Evolutionary conservation across 1,140 invertebrate species (phyloP).

Genomic region (Drosophila watanabei): DNA sequence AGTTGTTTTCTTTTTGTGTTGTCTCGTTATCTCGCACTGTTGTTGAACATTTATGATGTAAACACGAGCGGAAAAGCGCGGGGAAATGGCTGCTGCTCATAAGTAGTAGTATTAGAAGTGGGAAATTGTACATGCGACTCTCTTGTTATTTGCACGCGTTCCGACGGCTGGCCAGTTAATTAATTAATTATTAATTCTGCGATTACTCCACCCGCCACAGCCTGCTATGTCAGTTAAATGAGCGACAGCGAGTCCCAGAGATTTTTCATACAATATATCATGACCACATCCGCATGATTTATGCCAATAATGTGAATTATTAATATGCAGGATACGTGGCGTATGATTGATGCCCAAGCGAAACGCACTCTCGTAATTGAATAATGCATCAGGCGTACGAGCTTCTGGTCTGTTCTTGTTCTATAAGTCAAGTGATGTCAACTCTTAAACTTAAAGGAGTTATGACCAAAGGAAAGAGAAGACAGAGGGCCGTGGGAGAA

Average conservation of each 20-base stretch:
- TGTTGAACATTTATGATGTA: conserved; percentile 56
- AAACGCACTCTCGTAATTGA: conserved; percentile 40
- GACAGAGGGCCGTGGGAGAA: not conserved
- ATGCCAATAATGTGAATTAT: conserved; percentile 62
- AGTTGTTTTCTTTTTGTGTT: conserved; percentile 48
- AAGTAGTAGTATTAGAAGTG: conserved; percentile 13
- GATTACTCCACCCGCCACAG: conserved; percentile 27
- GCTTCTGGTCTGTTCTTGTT: conserved; percentile 10
- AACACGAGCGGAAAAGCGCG: conserved; percentile 23
- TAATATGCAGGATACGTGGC: conserved; percentile 72
- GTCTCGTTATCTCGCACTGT: conserved; percentile 30
- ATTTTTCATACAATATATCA: conserved; percentile 43
- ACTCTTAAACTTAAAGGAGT: conserved; percentile 12
- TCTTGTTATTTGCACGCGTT: conserved; percentile 20
- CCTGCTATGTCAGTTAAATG: conserved; percentile 8
- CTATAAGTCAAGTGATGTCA: conserved; percentile 51
- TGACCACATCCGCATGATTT: conserved; percentile 44
- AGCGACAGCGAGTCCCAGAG: conserved; percentile 21
- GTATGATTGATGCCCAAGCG: conserved; percentile 62
- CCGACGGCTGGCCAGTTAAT: conserved; percentile 22
- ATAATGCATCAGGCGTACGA: conserved; percentile 37
- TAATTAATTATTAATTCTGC: conserved; percentile 61
- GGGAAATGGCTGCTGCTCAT: conserved; percentile 14
- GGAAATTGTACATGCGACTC: conserved; percentile 21
- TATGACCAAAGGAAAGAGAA: not conserved